Evolutionary conservation across 2,113 vertebrate genomes (phyloP).

Genomic region (Sphyrna mokarran): DNA sequence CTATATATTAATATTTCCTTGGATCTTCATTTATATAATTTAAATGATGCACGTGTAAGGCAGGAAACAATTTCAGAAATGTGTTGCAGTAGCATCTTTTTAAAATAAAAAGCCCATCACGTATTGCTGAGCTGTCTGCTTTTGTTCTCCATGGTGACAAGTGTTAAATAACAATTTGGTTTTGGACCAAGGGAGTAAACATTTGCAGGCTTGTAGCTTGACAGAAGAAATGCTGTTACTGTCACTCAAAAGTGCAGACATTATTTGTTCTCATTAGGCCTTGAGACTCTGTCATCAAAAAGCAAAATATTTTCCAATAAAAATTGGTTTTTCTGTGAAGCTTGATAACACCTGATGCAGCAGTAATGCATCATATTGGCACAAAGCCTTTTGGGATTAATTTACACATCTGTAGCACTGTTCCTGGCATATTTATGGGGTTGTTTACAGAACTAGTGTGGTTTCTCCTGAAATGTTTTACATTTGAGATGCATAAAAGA

Average conservation of each 20-base stretch:
- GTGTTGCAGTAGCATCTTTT: not conserved
- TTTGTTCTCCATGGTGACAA: not conserved
- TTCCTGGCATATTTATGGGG: not conserved
- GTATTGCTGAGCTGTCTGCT: not conserved
- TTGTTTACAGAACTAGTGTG: not conserved
- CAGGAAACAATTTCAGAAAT: not conserved
- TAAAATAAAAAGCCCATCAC: not conserved
- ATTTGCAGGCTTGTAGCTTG: not conserved
- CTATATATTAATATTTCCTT: not conserved
- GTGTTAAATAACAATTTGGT: not conserved
- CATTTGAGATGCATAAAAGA: slow-evolving; percentile 10
- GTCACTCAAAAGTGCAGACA: not conserved
- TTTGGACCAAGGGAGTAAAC: not conserved
- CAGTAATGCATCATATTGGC: slow-evolving; percentile 1
- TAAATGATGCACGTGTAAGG: not conserved
- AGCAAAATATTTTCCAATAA: not conserved
- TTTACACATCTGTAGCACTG: not conserved
- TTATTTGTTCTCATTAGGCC: slow-evolving; percentile 11
- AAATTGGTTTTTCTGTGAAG: not conserved
- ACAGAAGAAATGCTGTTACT: too few relatives aligned
- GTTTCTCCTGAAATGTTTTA: not conserved
- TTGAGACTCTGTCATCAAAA: not conserved
- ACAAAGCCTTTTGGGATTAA: slow-evolving; percentile 14
- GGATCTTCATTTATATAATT: not conserved
- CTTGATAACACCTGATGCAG: not conserved